Base-by-base conservation (phyloP, 1,140 invertebrate species). In the Drosophila teissieri region DNA sequence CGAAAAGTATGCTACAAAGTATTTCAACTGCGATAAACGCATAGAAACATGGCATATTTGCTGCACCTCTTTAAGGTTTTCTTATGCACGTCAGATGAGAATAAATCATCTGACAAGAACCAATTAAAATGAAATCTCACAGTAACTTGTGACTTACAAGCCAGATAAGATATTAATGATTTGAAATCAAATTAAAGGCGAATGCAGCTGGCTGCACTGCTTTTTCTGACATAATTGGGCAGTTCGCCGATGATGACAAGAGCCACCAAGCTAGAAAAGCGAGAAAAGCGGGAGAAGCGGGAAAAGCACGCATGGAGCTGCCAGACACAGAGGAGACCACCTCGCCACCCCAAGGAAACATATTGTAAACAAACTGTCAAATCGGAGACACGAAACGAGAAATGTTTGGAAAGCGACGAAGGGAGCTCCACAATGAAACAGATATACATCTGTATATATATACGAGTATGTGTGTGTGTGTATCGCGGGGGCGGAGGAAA, bases 301-400 rank as follows among this genome's bases (percentile, higher is more conserved):
- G 52, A 44, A 36, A 53, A 22, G 48, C 44, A 55, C 44, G 49
- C 60, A 76, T 72, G 51, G 24, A 56, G 46, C 52, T 76, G 73
- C 61, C 81, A 78, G 82, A 86, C 73, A 76, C 74, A 78, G 60
- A 49, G 52, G 73, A 60, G 40, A 57, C 44, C 34, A 14, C 45
- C 61, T 8, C 56, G 64, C 19, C 56, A 61, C 19, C 42, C 24
- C 19, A 31, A 45, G 15, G 15, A 11, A 68, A 40, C 60, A 77
- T 65, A 68, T 64, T 79, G 79, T 86, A 86, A 86, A 86, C 83
- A 88, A 86, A 76, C 83, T 86, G 82, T 86, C 83, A 88, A 76
- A 53, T 55, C 44, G 52, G 14, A 74, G 68, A 53, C 61, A 34
- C 49, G 44, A 70, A 62, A 57, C 31, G 51, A 62, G 44, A 78